Evolutionary conservation across 2,797 vertebrate species (phyloP), one percentile per base, ranked within the genome.

Genomic region (Psittacula derbiana): DNA sequence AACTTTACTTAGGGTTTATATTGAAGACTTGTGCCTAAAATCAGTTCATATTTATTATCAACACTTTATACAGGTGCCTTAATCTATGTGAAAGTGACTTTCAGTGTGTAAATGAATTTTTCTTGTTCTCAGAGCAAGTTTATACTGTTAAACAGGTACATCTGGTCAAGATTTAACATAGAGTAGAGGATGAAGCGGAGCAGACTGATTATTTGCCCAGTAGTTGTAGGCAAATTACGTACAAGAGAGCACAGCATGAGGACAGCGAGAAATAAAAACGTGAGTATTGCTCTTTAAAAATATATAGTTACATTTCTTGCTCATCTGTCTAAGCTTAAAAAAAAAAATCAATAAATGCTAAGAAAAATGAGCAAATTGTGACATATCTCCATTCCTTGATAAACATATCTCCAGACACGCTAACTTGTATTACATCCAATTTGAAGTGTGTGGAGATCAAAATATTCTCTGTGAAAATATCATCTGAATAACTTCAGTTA

Each of bases 151-250:
- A 93, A 79, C 36, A 47, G 88, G 55, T 40, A 74, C 46, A 93
- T 70, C 36, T 21, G 9, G 92, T 92, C 94, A 95, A 93, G 88
- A 92, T 84, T 89, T 94, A 84, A 93, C 93, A 94, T 93, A 65
- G 47, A 90, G 33, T 36, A 95, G 62, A 80, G 1, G 3, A 79
- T 30, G 76, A 33, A 4, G n/a, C 33, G 81, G 78, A 85, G 40
- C 52, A 83, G 70, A 57, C 47, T 46, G 47, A 91, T 94, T 61
- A 86, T 80, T 87, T 90, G 62, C 24, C 52, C 19, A 57, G 3
- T n/a, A 25, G 47, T 40, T 81, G 36, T 71, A 76, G 31, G 71
- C 55, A 81, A 91, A 86, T 43, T 44, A 50, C 3, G 2, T 43
- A 70, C 40, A 19, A 57, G 80, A 69, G 15, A 76, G 11, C 28